These are phyloP conservation scores for Seriola rivoliana DNA, from an alignment of 2,113 vertebrate genomes.

Conservation along the genomic window DNA sequence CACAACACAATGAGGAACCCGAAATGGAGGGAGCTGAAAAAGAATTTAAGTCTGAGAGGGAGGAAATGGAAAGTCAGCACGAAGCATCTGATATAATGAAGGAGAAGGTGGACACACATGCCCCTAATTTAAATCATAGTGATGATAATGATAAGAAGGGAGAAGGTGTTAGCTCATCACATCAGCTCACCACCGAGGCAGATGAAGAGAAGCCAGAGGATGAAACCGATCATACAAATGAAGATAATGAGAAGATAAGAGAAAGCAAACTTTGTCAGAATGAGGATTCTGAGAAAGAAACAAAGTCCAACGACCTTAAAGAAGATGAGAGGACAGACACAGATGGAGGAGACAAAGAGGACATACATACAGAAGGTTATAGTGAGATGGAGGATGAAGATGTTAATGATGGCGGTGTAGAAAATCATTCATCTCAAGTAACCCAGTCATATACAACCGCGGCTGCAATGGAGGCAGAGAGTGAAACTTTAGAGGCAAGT, in stretches of 20 bases:
- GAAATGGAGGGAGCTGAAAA: slow-evolving; percentile 12
- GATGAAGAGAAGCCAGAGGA: slow-evolving; percentile 34
- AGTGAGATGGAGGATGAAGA: slow-evolving; percentile 38
- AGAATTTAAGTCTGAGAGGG: slow-evolving; percentile 31
- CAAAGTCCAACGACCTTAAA: slow-evolving; percentile 21
- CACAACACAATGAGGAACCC: slow-evolving; percentile 11
- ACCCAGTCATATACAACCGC: slow-evolving; percentile 34
- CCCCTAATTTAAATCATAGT: slow-evolving; percentile 41
- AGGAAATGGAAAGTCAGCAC: slow-evolving; percentile 38
- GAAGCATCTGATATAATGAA: background rate
- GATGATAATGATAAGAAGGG: slow-evolving; percentile 49
- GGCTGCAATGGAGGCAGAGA: slow-evolving; percentile 24
- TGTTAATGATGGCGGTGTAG: slow-evolving; percentile 21
- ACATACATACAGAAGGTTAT: slow-evolving; percentile 16
- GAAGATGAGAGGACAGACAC: slow-evolving; percentile 40
- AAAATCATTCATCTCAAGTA: slow-evolving; percentile 31
- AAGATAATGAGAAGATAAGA: slow-evolving; percentile 15
- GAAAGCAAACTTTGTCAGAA: slow-evolving; percentile 7
- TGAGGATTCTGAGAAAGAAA: slow-evolving; percentile 26
- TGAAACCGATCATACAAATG: slow-evolving; percentile 18
- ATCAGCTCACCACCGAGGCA: slow-evolving; percentile 41
- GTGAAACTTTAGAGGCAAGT: slow-evolving; percentile 41
- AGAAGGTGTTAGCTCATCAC: slow-evolving; percentile 36
- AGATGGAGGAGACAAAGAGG: slow-evolving; percentile 33
- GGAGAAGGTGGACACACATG: slow-evolving; percentile 18